Evolutionary conservation across 1,140 invertebrate species (phyloP), one percentile per base, ranked within the genome.

Genomic region (Eriocheir sinensis): DNA sequence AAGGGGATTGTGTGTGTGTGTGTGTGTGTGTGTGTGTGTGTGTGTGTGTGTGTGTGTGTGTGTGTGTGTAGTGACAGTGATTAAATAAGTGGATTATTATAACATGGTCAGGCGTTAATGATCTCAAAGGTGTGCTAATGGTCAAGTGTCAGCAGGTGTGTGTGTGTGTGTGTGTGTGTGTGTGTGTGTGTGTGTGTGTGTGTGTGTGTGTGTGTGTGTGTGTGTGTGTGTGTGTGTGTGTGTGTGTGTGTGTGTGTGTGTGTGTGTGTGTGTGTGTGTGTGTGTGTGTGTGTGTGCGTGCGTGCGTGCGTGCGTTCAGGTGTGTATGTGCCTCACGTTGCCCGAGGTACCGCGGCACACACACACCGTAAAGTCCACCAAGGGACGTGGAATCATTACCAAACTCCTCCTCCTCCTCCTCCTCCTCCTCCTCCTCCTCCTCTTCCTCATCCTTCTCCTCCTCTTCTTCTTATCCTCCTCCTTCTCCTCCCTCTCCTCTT

Each of bases 11-110:
- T n/a, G n/a, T n/a, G n/a, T 34, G 81, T 85, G 1, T 85, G 81
- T 85, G 81, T 85, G 81, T 85, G 81, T 83, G 81, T 85, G 4
- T 85, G 81, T 17, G 81, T 85, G 30, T 85, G 81, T 85, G 81
- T 85, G 81, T 17, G 81, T 34, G 3, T 3, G 79, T 34, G 2
- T 81, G 79, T 34, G 3, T 3, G 79, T 72, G 53, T 72, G 53
- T 72, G 53, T n/a, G n/a, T n/a, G n/a, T n/a, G n/a, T n/a, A n/a
- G n/a, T n/a, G n/a, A n/a, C n/a, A n/a, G n/a, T n/a, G 8, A 0
- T 81, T n/a, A n/a, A n/a, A n/a, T n/a, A n/a, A n/a, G n/a, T n/a
- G n/a, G n/a, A n/a, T n/a, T n/a, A n/a, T n/a, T n/a, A n/a, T n/a
- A n/a, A n/a, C n/a, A n/a, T n/a, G n/a, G n/a, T n/a, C n/a, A n/a